Evolutionary conservation across 2,888 invertebrate genomes (phyloP), one percentile per base, ranked within the genome.

Genomic region (Tetramorium bicarinatum): DNA sequence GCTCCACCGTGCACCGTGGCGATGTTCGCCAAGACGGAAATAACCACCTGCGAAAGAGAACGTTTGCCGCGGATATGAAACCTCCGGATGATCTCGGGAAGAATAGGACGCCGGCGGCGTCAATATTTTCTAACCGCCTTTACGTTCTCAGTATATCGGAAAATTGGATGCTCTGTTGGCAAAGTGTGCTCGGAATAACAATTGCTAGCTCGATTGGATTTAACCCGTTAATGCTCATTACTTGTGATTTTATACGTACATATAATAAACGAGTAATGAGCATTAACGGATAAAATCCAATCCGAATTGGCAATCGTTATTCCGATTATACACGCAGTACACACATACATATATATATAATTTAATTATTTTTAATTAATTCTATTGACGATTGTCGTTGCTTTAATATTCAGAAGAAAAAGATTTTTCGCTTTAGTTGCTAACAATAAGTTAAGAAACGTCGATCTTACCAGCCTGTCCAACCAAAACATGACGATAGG

Each of bases 391-490:
- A 61, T 61, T 61, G n/a, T 6, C 7, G 11, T 54, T 25, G 9
- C 3, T 38, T 52, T n/a, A 38, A 7, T 15, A 21, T 59, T 74
- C 13, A 29, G 25, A 29, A 4, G 15, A 29, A 67, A 41, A 11
- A n/a, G 25, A 67, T 18, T 49, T 49, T 69, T 6, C 18, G 44
- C 18, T 25, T n/a, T 38, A 62, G 15, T 11, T 49, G 47, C 11
- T 67, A 29, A 21, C 29, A 34, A 3, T 29, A 69, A 47, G 8
- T 54, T 71, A 15, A 25, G 21, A 71, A 59, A 59, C 34, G 13
- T 38, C 15, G 34, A 18, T 69, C 96, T 96, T 95, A 96, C 96
- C 95, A 96, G 95, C 92, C 96, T 96, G 29, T 34, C 29, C 29
- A 34, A 34, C 29, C 29, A 34, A 95, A 95, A 96, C 96, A 96